Percentiles rank a stretch among this genome's conserved stretches.
These are phyloP conservation scores for Cephalotes varians DNA, from an alignment of 2,888 invertebrate species.

Conservation along the genomic window DNA sequence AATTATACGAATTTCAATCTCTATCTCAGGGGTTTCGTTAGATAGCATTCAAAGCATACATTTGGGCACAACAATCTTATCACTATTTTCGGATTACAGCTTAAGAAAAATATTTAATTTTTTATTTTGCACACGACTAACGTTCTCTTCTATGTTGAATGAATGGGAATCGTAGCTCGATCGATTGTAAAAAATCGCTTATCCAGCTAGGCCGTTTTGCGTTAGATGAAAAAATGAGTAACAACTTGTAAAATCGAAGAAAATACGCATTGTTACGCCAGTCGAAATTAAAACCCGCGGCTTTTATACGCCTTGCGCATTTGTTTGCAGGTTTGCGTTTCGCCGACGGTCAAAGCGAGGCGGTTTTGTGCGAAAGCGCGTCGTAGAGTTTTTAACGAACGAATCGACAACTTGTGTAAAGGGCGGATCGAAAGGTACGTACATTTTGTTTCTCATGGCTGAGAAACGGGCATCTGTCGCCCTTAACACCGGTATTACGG, in stretches of 20 bases:
- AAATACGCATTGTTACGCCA: background rate
- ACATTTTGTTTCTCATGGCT: background rate
- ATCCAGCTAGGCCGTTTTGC: background rate
- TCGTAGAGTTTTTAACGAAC: conserved; percentile 43
- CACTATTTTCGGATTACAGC: background rate
- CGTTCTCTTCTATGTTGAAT: background rate
- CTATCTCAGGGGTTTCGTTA: too few relatives aligned
- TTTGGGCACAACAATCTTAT: background rate
- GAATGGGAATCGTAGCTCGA: background rate
- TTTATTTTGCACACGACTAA: background rate
- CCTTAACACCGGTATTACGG: conserved; percentile 32
- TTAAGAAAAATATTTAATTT: background rate
- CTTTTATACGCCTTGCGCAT: conserved; percentile 38
- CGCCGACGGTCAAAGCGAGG: conserved; percentile 8
- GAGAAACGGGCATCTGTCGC: conserved; percentile 17
- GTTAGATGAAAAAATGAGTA: conserved; percentile 16
- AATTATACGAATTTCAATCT: background rate
- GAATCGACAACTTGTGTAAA: background rate
- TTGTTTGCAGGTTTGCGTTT: conserved; percentile 41
- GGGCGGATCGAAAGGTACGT: too few relatives aligned
- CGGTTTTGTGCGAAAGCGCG: conserved; percentile 20
- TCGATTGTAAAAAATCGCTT: conserved; percentile 13
- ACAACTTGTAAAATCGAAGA: conserved; percentile 39
- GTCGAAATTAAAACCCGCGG: conserved; percentile 43
- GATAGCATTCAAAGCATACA: background rate